Evolutionary conservation across 2,113 vertebrate species (phyloP).

Genomic region (human (Homo sapiens)): GRCh38 chr1:7519001-7519500

Average conservation of each 20-base stretch:
- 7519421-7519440: background rate
- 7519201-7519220: rapidly evolving
- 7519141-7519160: conserved; percentile 40
- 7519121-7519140: conserved; percentile 55
- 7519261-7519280: background rate
- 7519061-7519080: background rate
- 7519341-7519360: rapidly evolving
- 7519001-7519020: background rate
- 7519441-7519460: background rate
- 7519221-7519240: background rate
- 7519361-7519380: background rate
- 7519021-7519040: background rate
- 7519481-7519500: background rate
- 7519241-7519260: background rate
- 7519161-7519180: conserved; percentile 17
- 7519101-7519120: background rate
- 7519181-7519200: background rate
- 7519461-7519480: background rate
- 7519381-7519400: background rate
- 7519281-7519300: background rate
- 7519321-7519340: background rate
- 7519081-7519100: background rate
- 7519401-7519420: background rate
- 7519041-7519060: background rate
- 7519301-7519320: rapidly evolving